Conservation (phyloP, 2,797 vertebrate genomes). For the Lagorchestes hirsutus region DNA sequence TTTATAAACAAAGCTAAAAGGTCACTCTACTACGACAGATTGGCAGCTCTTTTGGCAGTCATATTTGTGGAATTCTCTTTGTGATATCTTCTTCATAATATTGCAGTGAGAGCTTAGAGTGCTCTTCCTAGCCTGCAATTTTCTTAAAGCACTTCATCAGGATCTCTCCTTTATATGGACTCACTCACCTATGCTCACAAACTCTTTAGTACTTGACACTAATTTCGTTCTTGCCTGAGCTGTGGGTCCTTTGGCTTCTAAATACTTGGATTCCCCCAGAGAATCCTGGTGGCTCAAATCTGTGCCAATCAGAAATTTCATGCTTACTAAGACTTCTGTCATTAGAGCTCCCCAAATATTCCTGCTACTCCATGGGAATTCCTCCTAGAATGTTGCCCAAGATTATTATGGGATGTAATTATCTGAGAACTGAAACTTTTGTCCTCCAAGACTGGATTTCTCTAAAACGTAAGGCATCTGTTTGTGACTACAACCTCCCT, state of each 20-base stretch:
- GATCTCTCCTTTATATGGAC: background rate
- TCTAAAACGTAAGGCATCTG: background rate
- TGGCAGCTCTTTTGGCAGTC: background rate
- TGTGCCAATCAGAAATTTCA: background rate
- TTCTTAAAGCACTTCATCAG: background rate
- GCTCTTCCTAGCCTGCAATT: background rate
- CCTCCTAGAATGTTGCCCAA: background rate
- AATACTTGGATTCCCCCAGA: background rate
- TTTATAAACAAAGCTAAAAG: slow-evolving; percentile 52
- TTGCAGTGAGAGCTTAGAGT: background rate
- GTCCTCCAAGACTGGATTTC: background rate
- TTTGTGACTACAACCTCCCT: background rate
- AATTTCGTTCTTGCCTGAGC: background rate
- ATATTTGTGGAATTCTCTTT: background rate
- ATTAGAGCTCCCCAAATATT: background rate
- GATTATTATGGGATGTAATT: background rate
- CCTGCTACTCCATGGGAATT: background rate
- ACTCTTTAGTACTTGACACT: background rate
- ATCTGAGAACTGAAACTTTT: background rate
- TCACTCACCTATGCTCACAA: background rate
- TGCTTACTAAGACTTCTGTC: background rate
- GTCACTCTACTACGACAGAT: background rate
- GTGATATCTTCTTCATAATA: background rate
- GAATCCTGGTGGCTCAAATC: background rate
- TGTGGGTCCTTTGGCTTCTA: background rate